Evolutionary conservation across 1,140 invertebrate species (phyloP).

Genomic region (Drosophila yakuba): DNA sequence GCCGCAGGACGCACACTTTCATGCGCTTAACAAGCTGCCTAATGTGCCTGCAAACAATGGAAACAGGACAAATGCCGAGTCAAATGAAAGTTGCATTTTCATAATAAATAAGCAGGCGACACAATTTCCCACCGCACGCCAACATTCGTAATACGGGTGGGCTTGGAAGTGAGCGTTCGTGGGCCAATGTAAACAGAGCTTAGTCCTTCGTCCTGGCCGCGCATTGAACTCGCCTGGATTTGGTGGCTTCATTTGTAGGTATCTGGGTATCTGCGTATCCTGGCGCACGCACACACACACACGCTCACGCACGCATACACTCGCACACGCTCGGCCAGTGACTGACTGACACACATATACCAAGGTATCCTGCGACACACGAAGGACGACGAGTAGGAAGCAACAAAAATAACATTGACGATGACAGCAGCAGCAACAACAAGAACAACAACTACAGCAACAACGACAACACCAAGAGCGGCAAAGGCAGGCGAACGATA

Average conservation of each 20-base stretch:
- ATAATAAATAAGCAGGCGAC: constrained; percentile 54
- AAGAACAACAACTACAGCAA: neutral
- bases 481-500: constrained; percentile 53
- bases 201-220: constrained; percentile 52
- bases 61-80: constrained; percentile 39
- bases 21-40: constrained; percentile 33
- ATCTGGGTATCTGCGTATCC: constrained; percentile 60
- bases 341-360: constrained; percentile 82
- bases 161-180: neutral
- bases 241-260: constrained; percentile 46
- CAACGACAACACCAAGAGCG: constrained; percentile 2
- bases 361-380: constrained; percentile 29
- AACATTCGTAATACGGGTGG: constrained; percentile 14
- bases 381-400: constrained; percentile 65
- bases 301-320: neutral
- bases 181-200: constrained; percentile 69
- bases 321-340: constrained; percentile 52
- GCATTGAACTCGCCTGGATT: constrained; percentile 67
- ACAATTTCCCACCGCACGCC: constrained; percentile 48
- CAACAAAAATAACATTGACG: constrained; percentile 82
- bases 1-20: constrained; percentile 10
- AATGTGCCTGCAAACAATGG: constrained; percentile 29
- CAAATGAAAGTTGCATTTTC: constrained; percentile 54
- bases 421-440: constrained; percentile 31
- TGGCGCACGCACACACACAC: constrained; percentile 42